A percentile compares a stretch with the other conserved stretches of the same genome.
Conservation (phyloP, 2,888 invertebrate genomes). For the Anthophora plumipes region DNA sequence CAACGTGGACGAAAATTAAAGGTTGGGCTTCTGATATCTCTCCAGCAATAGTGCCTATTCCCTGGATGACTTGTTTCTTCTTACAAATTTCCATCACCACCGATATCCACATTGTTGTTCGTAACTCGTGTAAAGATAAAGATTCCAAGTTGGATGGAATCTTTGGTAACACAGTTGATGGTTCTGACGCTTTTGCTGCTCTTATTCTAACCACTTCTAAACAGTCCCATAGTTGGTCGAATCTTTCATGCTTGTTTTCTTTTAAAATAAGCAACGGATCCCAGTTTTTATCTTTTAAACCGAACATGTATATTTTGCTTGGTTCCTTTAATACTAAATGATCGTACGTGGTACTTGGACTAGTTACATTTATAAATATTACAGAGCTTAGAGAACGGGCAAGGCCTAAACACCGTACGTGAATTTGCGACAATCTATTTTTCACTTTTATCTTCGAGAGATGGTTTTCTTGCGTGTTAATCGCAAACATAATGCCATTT, state of each 20-base stretch:
- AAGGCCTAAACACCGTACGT: constrained; percentile 78
- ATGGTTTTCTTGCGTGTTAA: constrained; percentile 55
- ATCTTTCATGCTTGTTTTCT: constrained; percentile 48
- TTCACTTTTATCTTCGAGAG: constrained; percentile 57
- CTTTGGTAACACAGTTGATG: constrained; percentile 51
- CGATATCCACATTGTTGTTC: constrained; percentile 78
- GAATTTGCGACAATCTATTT: constrained; percentile 65
- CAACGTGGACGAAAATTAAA: constrained; percentile 76
- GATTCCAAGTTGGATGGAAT: constrained; percentile 69
- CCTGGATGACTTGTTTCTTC: constrained; percentile 70
- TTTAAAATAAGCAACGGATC: constrained; percentile 69
- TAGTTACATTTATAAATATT: constrained; percentile 76
- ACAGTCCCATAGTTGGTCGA: constrained; percentile 81
- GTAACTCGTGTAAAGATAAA: constrained; percentile 72
- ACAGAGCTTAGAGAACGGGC: constrained; percentile 74
- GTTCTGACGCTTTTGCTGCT: constrained; percentile 71
- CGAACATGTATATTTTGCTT: constrained; percentile 75
- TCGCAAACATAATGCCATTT: constrained; percentile 67
- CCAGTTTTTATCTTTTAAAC: constrained; percentile 64
- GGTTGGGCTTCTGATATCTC: constrained; percentile 77
- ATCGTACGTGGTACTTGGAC: constrained; percentile 80
- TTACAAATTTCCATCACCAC: constrained; percentile 75
- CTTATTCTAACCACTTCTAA: constrained; percentile 79
- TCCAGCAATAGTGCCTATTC: constrained; percentile 66
- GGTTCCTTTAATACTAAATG: constrained; percentile 81